Evolutionary conservation across 2,888 invertebrate species (phyloP).

Genomic region (Ennomos quercinarius): DNA sequence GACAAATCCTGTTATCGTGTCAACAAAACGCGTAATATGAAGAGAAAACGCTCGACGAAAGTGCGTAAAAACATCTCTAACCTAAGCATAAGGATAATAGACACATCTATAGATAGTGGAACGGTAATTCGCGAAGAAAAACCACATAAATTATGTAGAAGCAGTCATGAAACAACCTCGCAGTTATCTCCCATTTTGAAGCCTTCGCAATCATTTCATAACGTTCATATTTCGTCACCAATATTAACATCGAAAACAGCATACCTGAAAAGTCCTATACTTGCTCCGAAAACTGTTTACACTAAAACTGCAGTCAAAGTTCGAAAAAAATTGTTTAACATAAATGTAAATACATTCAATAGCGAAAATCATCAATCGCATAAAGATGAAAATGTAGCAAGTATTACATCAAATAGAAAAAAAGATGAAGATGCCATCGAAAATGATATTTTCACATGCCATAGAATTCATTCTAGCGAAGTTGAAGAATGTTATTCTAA

Average conservation of each 20-base stretch:
- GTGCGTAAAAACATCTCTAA: conserved; percentile 58
- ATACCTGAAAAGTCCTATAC: conserved; percentile 60
- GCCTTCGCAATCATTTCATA: conserved; percentile 29
- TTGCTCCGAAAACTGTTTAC: conserved; percentile 51
- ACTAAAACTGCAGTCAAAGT: conserved; percentile 50
- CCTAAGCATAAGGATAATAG: conserved; percentile 61
- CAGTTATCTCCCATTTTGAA: conserved; percentile 51
- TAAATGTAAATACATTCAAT: neutral
- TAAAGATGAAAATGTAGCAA: conserved; percentile 2
- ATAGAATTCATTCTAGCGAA: conserved; percentile 4
- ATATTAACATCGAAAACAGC: conserved; percentile 43
- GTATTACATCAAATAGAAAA: neutral
- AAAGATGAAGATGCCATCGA: neutral
- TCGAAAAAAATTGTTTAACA: conserved; percentile 58
- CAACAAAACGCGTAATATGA: conserved; percentile 44
- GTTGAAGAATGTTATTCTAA: neutral
- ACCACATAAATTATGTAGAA: conserved; percentile 53
- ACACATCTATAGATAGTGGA: conserved; percentile 44
- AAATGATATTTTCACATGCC: conserved; percentile 12
- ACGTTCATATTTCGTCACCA: conserved; percentile 50
- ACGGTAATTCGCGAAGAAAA: conserved; percentile 30
- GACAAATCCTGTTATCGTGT: conserved; percentile 41
- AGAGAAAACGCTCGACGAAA: conserved; percentile 69
- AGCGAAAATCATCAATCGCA: neutral
- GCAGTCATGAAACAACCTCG: conserved; percentile 14